Conservation (phyloP, 2,888 invertebrate genomes). For the Chironomus tentans region DNA sequence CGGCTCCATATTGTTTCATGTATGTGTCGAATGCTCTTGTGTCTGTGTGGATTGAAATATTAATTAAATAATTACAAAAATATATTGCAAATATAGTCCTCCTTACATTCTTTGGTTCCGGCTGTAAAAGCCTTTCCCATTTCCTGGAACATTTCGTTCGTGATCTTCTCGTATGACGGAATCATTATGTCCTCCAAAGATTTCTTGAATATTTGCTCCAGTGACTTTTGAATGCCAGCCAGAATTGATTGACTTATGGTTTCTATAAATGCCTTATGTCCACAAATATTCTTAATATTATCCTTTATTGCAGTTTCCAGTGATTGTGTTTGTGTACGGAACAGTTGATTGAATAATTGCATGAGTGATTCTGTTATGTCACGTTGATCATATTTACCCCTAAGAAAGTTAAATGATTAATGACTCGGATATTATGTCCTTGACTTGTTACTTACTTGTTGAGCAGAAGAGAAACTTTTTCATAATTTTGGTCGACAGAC, state of each 20-base stretch:
- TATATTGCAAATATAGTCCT: conserved; percentile 28
- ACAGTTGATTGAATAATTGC: not conserved
- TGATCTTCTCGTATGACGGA: conserved; percentile 80
- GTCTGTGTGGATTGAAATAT: conserved; percentile 36
- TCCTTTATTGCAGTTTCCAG: not conserved
- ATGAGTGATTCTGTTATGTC: conserved; percentile 33
- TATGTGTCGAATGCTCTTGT: conserved; percentile 45
- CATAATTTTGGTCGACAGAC: conserved; percentile 38
- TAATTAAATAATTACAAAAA: conserved; percentile 26
- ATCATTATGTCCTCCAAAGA: conserved; percentile 65
- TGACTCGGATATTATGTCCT: not conserved
- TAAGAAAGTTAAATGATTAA: conserved; percentile 32
- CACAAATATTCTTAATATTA: conserved; percentile 15
- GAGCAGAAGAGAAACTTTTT: not conserved
- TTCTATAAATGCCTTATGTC: conserved; percentile 49
- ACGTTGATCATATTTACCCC: conserved; percentile 40
- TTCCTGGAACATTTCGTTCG: conserved; percentile 79
- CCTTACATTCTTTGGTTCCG: conserved; percentile 85
- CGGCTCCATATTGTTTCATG: conserved; percentile 42
- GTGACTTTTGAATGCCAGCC: conserved; percentile 59
- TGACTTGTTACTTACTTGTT: not conserved
- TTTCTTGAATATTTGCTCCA: conserved; percentile 66
- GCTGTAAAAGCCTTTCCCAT: conserved; percentile 78
- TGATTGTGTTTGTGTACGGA: not conserved
- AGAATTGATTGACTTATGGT: conserved; percentile 60